Conservation (phyloP, 2,113 vertebrate species). For the Strix aluco region DNA sequence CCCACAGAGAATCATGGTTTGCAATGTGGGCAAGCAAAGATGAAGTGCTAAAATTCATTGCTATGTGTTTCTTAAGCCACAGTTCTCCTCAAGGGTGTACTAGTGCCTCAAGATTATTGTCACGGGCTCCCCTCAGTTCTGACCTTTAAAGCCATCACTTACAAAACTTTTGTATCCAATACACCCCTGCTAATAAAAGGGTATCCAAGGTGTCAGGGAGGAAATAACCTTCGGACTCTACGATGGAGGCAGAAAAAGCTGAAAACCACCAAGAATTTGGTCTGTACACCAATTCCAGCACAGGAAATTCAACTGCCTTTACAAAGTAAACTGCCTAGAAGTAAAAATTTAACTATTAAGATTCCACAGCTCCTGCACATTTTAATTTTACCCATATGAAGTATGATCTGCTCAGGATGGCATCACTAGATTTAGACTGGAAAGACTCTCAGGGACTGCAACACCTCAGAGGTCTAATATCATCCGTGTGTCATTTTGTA, state of each 20-base stretch:
- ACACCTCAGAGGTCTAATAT: not conserved
- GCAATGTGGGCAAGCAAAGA: not conserved
- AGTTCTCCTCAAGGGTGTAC: not conserved
- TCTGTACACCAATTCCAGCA: not conserved
- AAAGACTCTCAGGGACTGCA: not conserved
- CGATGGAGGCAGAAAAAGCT: not conserved
- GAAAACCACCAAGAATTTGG: not conserved
- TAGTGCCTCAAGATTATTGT: not conserved
- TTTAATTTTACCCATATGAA: not conserved
- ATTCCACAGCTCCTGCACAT: not conserved
- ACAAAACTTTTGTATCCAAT: not conserved
- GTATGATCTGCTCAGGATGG: not conserved
- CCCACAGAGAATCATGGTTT: not conserved
- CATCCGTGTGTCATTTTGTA: not conserved
- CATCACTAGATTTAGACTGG: not conserved
- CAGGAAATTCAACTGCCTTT: not conserved
- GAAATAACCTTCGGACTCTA: not conserved
- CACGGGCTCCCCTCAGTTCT: not conserved
- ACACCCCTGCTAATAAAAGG: not conserved
- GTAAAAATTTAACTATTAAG: not conserved
- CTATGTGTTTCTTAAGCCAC: not conserved
- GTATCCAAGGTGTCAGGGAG: not conserved
- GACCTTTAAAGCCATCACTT: not conserved
- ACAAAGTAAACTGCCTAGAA: not conserved
- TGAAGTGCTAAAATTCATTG: not conserved